A percentile compares a stretch with the other conserved stretches of the same genome.
Conservation (phyloP, 1,140 invertebrate species). For the Drosophila kohkoa region DNA sequence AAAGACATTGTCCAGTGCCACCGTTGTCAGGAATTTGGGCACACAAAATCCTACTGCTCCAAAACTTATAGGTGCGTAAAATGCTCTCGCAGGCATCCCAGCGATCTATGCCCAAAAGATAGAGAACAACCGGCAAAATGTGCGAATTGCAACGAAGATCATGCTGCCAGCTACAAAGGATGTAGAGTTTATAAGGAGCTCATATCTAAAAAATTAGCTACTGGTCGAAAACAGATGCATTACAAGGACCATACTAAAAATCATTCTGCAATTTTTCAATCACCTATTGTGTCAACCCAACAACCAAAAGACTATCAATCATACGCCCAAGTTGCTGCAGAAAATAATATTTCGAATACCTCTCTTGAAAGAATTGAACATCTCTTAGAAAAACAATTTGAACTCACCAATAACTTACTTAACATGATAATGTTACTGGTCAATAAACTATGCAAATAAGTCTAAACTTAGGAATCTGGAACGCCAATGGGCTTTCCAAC, state of each 20-base stretch:
- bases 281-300: not conserved
- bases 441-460: constrained; percentile 25
- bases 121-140: constrained; percentile 66
- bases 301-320: constrained; percentile 16
- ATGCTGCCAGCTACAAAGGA: constrained; percentile 62
- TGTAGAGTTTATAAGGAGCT: constrained; percentile 6
- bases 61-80: constrained; percentile 74
- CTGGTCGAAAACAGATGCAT: not conserved
- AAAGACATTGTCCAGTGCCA: constrained; percentile 74
- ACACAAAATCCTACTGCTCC: constrained; percentile 78
- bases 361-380: constrained; percentile 25
- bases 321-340: constrained; percentile 17
- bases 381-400: constrained; percentile 30
- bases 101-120: constrained; percentile 43
- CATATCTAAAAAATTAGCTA: constrained; percentile 1
- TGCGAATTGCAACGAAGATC: constrained; percentile 61
- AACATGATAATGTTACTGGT: constrained; percentile 26
- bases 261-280: constrained; percentile 4
- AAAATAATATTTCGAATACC: constrained; percentile 3
- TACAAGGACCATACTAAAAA: constrained; percentile 3
- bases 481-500: constrained; percentile 30
- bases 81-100: constrained; percentile 76
- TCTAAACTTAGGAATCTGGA: constrained; percentile 34
- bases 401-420: constrained; percentile 32
- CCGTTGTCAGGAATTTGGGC: constrained; percentile 80